phyloP scores from a whole-genome alignment of 2,113 vertebrate species.

The Cryptomyrus ogoouensis region DNA sequence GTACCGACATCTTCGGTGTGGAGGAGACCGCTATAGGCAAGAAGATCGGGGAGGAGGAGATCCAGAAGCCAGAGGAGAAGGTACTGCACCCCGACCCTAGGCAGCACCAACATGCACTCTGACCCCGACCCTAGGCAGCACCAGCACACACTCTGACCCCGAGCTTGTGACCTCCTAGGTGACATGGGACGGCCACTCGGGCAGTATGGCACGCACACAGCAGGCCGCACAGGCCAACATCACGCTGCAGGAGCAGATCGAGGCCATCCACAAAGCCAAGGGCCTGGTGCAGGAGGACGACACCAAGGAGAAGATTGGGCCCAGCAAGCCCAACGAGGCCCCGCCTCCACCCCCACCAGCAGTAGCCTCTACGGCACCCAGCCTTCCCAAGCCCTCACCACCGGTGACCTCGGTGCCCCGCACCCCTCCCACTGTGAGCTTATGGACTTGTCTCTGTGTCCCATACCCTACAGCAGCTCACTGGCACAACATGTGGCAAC shows the following conservation, averaged over 20 bases:
- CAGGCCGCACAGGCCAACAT: slow-evolving; percentile 98
- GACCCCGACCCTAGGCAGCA: background rate
- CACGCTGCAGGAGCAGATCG: slow-evolving; percentile 97
- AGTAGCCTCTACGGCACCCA: slow-evolving; percentile 61
- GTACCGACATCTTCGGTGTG: slow-evolving; percentile 98
- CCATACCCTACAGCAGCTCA: no score
- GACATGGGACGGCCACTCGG: slow-evolving; percentile 96
- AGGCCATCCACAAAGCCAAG: slow-evolving; percentile 98
- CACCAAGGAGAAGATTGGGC: slow-evolving; percentile 93
- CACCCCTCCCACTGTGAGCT: slow-evolving; percentile 57
- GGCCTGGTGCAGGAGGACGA: slow-evolving; percentile 95
- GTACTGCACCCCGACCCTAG: slow-evolving; percentile 47
- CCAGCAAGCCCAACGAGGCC: slow-evolving; percentile 89
- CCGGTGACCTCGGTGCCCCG: slow-evolving; percentile 67
- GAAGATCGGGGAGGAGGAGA: slow-evolving; percentile 98
- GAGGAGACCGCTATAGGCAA: slow-evolving; percentile 98
- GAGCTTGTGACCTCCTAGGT: slow-evolving; percentile 59
- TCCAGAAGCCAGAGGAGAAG: slow-evolving; percentile 98
- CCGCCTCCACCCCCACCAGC: slow-evolving; percentile 68
- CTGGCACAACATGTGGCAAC: no score
- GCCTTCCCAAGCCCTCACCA: slow-evolving; percentile 67
- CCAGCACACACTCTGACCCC: background rate
- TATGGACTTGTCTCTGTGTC: background rate
- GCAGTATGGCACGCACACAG: slow-evolving; percentile 97
- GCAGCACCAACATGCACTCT: background rate